phyloP scores from a whole-genome alignment of 2,113 vertebrate species.

The Megaleporinus macrocephalus region DNA sequence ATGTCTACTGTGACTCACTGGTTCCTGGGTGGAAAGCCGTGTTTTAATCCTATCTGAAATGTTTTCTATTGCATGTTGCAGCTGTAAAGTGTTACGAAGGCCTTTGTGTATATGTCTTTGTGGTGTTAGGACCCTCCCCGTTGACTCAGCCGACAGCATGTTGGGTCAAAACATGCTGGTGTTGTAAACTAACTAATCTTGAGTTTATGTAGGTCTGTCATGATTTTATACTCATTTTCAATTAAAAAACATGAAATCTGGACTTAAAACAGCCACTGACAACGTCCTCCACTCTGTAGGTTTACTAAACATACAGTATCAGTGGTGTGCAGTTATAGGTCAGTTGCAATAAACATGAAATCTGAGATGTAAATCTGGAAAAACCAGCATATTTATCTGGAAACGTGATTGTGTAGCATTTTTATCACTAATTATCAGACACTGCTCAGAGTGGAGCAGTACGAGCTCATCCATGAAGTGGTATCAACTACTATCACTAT shows the following conservation, averaged over 20 bases:
- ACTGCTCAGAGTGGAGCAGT: no score
- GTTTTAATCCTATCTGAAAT: slow-evolving; percentile 28
- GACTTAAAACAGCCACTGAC: not conserved
- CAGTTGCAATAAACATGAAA: no score
- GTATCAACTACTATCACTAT: no score
- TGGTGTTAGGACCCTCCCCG: not conserved
- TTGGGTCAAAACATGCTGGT: not conserved
- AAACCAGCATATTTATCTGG: no score
- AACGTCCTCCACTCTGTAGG: no score
- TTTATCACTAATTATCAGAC: no score
- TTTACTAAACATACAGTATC: no score
- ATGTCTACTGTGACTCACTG: slow-evolving; percentile 17
- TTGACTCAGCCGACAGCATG: not conserved
- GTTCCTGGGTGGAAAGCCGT: slow-evolving; percentile 5
- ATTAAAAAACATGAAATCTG: not conserved
- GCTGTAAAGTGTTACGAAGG: slow-evolving; percentile 32
- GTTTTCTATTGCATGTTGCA: slow-evolving; percentile 29
- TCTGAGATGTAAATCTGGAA: no score
- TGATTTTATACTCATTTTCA: not conserved
- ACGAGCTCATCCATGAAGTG: no score
- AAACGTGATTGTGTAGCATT: no score
- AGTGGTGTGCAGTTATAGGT: no score
- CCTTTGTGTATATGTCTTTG: not conserved
- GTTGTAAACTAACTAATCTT: not conserved
- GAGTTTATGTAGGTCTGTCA: slow-evolving; percentile 14